Evolutionary conservation across 1,140 invertebrate genomes (phyloP), one percentile per base, ranked within the genome.

Genomic region (Ceratina calcarata): DNA sequence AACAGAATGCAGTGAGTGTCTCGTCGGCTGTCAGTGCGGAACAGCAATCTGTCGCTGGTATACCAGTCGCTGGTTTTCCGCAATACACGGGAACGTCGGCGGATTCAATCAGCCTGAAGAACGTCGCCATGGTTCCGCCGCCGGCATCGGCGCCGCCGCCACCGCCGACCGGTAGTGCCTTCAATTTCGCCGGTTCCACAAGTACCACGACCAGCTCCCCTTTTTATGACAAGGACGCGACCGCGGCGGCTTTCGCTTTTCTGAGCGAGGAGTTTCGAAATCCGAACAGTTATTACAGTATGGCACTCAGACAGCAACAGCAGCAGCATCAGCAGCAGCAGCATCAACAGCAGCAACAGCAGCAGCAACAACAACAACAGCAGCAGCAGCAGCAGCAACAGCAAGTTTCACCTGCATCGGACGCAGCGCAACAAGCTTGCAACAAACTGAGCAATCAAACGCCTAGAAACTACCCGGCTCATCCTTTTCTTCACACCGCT

Each of bases 141-240:
- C 27, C 27, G 27, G 27, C 27, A 4, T 32, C 27, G 27, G 27
- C 27, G 27, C 27, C 27, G 27, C 27, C 27, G 27, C 27, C 27
- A 0, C 74, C 91, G 10, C 84, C 90, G 24, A 86, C 89, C 8
- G 86, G 89, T 16, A 92, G 90, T 82, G 91, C 91, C 53, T 93
- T 93, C 49, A 93, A 93, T 69, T 93, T 92, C 62, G 90, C 91
- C 0, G 73, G 90, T 4, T 78, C 91, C 1, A 76, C 87, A 15
- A 87, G 87, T 32, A 68, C 88, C 6, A 71, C 91, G 8, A 90
- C 89, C 13, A 89, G 86, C 72, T 86, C 90, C 24, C 73, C 90
- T 0, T 93, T 92, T 57, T 93, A 92, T 58, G 91, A 93, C 57
- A 92, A 92, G 58, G 91, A 93, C n/a, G 86, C 89, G 0, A 90